Base-by-base conservation (phyloP, 2,113 vertebrate genomes). In the Daphoenositta chrysoptera region DNA sequence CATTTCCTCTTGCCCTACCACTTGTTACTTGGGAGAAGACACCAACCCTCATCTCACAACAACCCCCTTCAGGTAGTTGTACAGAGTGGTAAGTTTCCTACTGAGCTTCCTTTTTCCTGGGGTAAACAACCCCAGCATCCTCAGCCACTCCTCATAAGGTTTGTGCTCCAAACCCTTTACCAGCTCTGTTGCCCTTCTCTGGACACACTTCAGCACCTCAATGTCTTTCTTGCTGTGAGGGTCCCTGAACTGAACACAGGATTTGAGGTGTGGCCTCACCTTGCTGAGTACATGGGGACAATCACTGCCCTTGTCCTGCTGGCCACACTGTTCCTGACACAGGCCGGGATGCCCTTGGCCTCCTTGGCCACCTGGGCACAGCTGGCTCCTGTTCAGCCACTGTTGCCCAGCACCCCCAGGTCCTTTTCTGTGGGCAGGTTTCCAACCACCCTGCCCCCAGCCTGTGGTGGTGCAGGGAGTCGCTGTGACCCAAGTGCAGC, bases 301-400 rank as follows among this genome's bases (percentile, higher is more conserved):
- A 12, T 31, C 31, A 1, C 37, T 50, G 15, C 5, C 18, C 12
- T 42, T 0, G 1, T 56, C 27, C 31, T 57, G 14, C 35, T 35
- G 57, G 11, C 31, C 42, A 4, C 31, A 33, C 9, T 12, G 7
- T 18, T 72, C 8, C 50, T 50, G 35, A 11, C 7, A 3, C 14
- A 19, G 21, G 1, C 6, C 66, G 50, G 26, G 35, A 6, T 35
- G 21, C 2, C 35, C 1, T 14, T 33, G 31, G 9, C 22, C 10
- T 57, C 33, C 10, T 23, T 33, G 58, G 35, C 8, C 12, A 5
- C 7, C 6, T 37, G 31, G 35, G 42, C 50, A 72, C 31, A 23
- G 0, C 8, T 48, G 35, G 17, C 2, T 42, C 14, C 3, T 4
- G 4, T 42, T 31, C 16, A 8, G 3, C 4, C 7, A 3, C 9